Base-by-base conservation (phyloP, 2,888 invertebrate genomes). In the Ormyrus labotus region DNA sequence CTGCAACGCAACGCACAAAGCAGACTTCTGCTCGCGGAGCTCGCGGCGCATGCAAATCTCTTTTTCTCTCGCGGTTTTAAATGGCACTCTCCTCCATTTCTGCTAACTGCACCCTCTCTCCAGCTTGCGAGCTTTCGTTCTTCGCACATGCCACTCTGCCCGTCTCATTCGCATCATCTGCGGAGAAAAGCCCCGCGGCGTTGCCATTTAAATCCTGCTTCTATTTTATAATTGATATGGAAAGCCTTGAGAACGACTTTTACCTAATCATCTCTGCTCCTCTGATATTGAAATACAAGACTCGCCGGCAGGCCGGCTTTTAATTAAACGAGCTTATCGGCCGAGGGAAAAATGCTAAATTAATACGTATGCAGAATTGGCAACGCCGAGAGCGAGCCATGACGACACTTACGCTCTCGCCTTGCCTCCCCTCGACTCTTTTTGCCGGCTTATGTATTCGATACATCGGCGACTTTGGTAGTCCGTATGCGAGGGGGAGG, bases 391-490 rank as follows among this genome's bases (percentile, higher is more conserved):
- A 6, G 57, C 48, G 77, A 81, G 80, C 73, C 76, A 76, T 73
- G 81, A 72, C 83, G 82, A 82, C 85, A 84, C 83, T 85, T 82
- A 83, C 83, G 45, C 47, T 50, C 84, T 82, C 82, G 82, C 81
- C 81, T 82, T 83, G 82, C 85, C 86, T 87, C 86, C 85, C 87
- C 86, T 81, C 63, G 83, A 84, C 87, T 89, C 89, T 90, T 90
- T 90, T 90, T 89, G 89, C 88, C 89, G 86, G 87, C 90, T 90
- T 89, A 89, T 34, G 34, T 89, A 89, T 88, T 90, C 89, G 89
- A 90, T 90, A 89, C 89, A 90, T 90, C 87, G 87, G 51, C 58
- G 74, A 65, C 48, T 19, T 58, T 45, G 60, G 5, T 58, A 47
- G 60, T 48, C 0, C 9, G 45, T 45, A 47, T 6, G 60, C 74